These are phyloP conservation scores for Trinectes maculatus DNA, from an alignment of 2,113 vertebrate species.

Conservation along the genomic window DNA sequence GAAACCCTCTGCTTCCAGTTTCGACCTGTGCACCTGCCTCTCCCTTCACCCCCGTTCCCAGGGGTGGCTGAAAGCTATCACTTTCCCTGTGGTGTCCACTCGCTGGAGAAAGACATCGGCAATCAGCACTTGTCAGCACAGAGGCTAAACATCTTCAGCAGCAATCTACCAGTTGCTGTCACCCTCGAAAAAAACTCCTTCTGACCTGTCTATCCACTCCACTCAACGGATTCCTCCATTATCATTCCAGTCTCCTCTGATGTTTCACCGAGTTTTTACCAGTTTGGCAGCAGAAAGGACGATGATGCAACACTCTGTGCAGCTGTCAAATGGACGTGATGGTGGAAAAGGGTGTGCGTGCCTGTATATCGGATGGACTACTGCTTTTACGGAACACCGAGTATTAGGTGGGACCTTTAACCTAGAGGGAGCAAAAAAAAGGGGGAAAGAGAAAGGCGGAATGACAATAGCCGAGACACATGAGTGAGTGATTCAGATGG, in stretches of 20 bases:
- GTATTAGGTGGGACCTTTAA: not conserved
- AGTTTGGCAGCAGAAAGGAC: conserved; percentile 28
- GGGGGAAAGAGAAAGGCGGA: no score
- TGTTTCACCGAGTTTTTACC: conserved; percentile 10
- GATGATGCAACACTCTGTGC: conserved; percentile 18
- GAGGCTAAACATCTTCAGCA: conserved; percentile 33
- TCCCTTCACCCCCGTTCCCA: conserved; percentile 23
- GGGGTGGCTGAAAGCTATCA: conserved; percentile 32
- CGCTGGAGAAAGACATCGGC: conserved; percentile 48
- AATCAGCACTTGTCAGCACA: conserved; percentile 44
- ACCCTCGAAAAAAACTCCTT: not conserved
- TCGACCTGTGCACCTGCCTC: not conserved
- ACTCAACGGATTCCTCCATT: not conserved
- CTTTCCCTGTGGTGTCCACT: conserved; percentile 21
- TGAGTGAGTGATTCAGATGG: not conserved
- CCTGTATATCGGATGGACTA: no score
- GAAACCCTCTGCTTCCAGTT: not conserved
- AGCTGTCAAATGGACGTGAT: conserved; percentile 14
- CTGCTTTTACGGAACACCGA: no score
- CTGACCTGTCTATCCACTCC: not conserved
- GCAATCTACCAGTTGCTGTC: conserved; percentile 18
- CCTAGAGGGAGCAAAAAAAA: not conserved
- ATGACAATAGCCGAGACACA: not conserved
- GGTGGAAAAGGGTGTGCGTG: not conserved
- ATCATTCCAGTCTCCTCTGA: conserved; percentile 14